Conservation (phyloP, 2,888 invertebrate genomes). For the Drosophila multiciliata region DNA sequence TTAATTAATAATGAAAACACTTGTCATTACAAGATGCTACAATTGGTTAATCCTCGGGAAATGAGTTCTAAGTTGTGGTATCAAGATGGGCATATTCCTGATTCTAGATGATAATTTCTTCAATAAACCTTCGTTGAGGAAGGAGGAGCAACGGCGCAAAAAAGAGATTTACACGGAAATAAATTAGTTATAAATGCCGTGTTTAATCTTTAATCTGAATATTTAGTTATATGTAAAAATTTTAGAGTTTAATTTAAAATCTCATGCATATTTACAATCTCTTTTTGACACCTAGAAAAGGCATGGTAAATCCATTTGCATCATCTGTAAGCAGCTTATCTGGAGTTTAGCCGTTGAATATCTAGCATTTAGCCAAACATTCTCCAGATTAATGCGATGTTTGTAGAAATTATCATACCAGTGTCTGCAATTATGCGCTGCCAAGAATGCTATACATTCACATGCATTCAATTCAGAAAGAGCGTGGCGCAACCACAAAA, state of each 20-base stretch:
- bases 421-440: conserved; percentile 68
- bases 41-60: background rate
- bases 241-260: background rate
- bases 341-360: conserved; percentile 18
- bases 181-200: background rate
- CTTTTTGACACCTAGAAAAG: background rate
- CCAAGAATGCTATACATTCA: conserved; percentile 62
- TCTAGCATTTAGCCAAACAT: conserved; percentile 51
- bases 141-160: no score
- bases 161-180: background rate
- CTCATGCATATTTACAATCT: background rate
- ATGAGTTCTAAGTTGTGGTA: background rate
- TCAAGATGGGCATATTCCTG: background rate
- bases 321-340: background rate
- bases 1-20: background rate
- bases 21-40: background rate
- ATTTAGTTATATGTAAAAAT: background rate
- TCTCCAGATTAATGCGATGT: conserved; percentile 54
- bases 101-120: background rate
- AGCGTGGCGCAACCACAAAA: conserved; percentile 47
- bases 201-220: background rate
- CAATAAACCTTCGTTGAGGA: background rate
- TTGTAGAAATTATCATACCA: conserved; percentile 70
- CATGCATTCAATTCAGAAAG: conserved; percentile 52
- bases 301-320: background rate